Percentiles rank a stretch among this genome's conserved stretches.
Conservation (phyloP, 2,888 invertebrate genomes). For the Cylindroiulus punctatus region DNA sequence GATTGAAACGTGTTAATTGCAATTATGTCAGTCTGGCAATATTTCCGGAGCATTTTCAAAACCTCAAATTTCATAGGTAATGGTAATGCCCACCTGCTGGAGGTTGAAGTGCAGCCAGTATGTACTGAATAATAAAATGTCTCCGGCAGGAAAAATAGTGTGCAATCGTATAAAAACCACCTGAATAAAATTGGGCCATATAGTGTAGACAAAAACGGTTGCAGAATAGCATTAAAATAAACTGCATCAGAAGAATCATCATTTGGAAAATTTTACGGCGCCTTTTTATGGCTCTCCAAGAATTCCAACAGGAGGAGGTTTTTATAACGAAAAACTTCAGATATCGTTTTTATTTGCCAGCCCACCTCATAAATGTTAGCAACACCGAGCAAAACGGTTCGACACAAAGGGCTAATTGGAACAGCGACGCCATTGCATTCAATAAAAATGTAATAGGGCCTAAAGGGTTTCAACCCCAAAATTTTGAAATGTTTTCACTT, state of each 20-base stretch:
- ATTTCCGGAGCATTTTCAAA: no score
- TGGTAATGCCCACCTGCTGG: background rate
- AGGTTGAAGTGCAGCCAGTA: background rate
- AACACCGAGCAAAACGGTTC: background rate
- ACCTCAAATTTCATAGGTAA: background rate
- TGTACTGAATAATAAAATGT: background rate
- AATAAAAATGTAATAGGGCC: background rate
- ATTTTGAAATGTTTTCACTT: background rate
- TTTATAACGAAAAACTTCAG: slow-evolving; percentile 2
- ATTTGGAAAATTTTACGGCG: background rate
- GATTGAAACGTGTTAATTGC: no score
- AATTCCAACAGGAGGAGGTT: slow-evolving; percentile 7
- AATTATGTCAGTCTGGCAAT: no score
- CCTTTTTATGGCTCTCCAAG: background rate
- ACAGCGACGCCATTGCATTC: background rate
- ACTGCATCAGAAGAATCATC: slow-evolving; percentile 9
- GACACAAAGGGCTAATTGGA: background rate
- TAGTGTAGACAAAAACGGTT: slow-evolving; percentile 18
- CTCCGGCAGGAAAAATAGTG: background rate
- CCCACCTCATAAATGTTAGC: background rate
- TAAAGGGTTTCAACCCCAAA: background rate
- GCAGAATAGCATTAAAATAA: slow-evolving; percentile 11
- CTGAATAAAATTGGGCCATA: slow-evolving; percentile 10
- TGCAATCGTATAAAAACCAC: slow-evolving; percentile 3
- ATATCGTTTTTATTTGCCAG: background rate